Percentiles rank a stretch among this genome's conserved stretches.
These are phyloP conservation scores for Melanargia galathea DNA, from an alignment of 2,888 invertebrate genomes.

Conservation along the genomic window DNA sequence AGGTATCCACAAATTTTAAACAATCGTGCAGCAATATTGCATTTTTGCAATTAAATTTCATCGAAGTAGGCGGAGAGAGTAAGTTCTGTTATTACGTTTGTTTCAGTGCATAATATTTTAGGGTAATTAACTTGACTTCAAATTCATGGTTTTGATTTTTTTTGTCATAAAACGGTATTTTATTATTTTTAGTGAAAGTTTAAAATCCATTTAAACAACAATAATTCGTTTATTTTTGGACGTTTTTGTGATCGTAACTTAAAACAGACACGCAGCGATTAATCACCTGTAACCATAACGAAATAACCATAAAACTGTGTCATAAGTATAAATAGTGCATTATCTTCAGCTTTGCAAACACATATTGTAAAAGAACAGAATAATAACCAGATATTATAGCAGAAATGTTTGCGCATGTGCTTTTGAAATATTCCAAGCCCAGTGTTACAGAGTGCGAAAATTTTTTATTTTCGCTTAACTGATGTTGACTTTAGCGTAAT, in stretches of 20 bases:
- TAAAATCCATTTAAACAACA: not conserved
- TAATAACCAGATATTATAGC: constrained; percentile 40
- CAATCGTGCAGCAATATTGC: not conserved
- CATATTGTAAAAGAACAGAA: constrained; percentile 47
- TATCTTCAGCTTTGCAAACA: constrained; percentile 55
- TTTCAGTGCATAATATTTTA: no score
- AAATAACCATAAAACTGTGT: constrained; percentile 22
- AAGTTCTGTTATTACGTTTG: no score
- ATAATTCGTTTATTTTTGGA: not conserved
- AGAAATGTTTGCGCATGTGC: constrained; percentile 54
- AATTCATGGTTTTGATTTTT: not conserved
- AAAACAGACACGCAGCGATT: not conserved
- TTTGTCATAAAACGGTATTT: not conserved
- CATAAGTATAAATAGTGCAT: constrained; percentile 50
- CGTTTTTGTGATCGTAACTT: not conserved
- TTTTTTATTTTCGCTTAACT: constrained; percentile 38
- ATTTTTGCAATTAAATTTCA: not conserved
- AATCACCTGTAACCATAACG: constrained; percentile 3
- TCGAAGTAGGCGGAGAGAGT: no score
- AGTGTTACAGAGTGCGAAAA: constrained; percentile 44
- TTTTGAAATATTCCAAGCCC: constrained; percentile 45
- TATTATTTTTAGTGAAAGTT: not conserved
- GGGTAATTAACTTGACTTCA: not conserved
- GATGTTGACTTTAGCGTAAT: constrained; percentile 7
- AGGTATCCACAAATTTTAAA: not conserved